phyloP scores from a whole-genome alignment of 2,797 vertebrate species.

The Crenuchus spilurus region DNA sequence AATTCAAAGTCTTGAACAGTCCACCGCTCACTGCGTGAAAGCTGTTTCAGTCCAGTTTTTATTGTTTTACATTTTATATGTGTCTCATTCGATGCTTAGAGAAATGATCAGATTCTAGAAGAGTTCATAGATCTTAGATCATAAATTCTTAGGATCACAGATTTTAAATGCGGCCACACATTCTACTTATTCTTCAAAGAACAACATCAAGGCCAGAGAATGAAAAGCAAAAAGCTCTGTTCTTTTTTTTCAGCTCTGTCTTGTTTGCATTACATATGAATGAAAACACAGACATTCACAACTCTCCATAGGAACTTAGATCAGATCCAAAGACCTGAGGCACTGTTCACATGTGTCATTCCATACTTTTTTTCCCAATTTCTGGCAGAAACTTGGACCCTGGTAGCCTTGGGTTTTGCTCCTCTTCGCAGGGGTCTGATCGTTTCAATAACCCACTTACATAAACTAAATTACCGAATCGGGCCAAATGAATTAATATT shows the following conservation, averaged over 20 bases:
- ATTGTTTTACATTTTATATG: no score
- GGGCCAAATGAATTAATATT: conserved; percentile 61
- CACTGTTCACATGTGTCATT: conserved; percentile 26
- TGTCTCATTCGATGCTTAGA: no score
- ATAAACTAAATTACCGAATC: conserved; percentile 66
- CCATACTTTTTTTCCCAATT: conserved; percentile 25
- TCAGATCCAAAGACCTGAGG: conserved; percentile 18
- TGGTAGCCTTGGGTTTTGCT: background rate
- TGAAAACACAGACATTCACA: conserved; percentile 46
- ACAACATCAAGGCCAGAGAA: conserved; percentile 16
- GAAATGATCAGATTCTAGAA: background rate
- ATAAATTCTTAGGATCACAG: background rate
- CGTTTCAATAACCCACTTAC: conserved; percentile 51
- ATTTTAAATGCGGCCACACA: background rate
- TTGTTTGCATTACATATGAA: conserved; percentile 37
- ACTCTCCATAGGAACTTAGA: conserved; percentile 26
- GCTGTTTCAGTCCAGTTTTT: no score
- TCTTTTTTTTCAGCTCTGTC: conserved; percentile 12
- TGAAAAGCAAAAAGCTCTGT: conserved; percentile 17
- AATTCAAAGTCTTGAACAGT: no score
- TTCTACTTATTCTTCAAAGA: conserved; percentile 14
- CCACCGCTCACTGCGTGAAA: no score
- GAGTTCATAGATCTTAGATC: background rate
- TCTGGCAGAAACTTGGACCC: conserved; percentile 26
- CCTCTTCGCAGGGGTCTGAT: conserved; percentile 9